Percentiles rank a stretch among this genome's conserved stretches.
Conservation (phyloP, 2,888 invertebrate species). For the Eilema griseolum region DNA sequence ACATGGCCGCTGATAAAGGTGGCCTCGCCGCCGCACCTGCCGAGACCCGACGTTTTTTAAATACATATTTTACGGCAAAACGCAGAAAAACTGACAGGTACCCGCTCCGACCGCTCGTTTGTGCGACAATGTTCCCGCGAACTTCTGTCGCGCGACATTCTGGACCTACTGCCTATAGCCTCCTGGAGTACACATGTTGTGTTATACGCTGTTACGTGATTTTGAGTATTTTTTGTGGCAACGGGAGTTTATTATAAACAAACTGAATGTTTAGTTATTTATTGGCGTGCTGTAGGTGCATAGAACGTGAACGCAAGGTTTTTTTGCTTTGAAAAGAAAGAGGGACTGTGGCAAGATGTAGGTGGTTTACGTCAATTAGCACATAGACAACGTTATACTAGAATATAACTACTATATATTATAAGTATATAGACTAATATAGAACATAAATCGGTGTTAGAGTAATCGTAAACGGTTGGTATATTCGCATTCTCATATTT, state of each 20-base stretch:
- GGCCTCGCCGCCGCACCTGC: conserved; percentile 71
- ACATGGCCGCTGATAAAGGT: conserved; percentile 73
- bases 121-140: conserved; percentile 37
- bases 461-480: background rate
- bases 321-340: background rate
- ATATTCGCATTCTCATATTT: no score
- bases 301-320: background rate
- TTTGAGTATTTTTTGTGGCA: background rate
- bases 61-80: conserved; percentile 75
- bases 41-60: conserved; percentile 65
- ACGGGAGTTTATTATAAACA: background rate
- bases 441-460: no score
- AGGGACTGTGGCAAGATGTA: no score
- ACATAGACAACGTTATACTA: no score
- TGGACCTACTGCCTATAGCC: background rate
- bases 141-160: conserved; percentile 36
- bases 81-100: conserved; percentile 74
- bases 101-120: conserved; percentile 39
- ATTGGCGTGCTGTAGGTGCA: no score
- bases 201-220: background rate
- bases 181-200: conserved; percentile 8
- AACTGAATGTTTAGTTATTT: background rate
- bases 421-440: no score
- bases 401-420: no score
- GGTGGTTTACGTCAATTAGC: background rate